These are phyloP conservation scores for Daboia siamensis DNA, from an alignment of 2,113 vertebrate genomes.

Conservation along the genomic window DNA sequence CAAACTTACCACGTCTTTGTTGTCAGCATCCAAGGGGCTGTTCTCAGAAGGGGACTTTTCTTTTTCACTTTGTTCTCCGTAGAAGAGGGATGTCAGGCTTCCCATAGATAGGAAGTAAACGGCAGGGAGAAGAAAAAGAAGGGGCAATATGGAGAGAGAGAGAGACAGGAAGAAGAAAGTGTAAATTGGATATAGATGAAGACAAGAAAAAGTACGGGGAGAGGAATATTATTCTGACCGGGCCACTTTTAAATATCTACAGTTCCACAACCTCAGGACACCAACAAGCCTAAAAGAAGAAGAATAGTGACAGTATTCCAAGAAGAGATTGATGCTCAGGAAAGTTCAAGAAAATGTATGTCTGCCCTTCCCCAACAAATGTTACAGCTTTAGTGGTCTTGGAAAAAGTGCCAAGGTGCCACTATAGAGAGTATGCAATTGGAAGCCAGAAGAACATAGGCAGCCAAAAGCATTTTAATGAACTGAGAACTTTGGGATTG, in stretches of 20 bases:
- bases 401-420: no score
- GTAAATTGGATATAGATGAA: neutral
- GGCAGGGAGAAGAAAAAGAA: neutral
- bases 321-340: neutral
- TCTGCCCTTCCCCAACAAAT: neutral
- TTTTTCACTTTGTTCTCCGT: slow-evolving; percentile 93
- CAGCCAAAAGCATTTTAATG: neutral
- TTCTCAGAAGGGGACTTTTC: slow-evolving; percentile 91
- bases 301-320: neutral
- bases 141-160: neutral
- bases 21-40: slow-evolving; percentile 84
- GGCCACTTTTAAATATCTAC: neutral
- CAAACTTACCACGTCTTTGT: slow-evolving; percentile 86
- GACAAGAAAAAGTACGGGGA: neutral
- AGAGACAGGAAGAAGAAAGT: neutral
- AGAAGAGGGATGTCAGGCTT: slow-evolving; percentile 93
- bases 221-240: neutral
- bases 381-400: neutral
- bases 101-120: fast-evolving
- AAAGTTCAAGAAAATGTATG: neutral
- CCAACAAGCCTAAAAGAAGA: neutral
- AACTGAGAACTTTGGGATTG: neutral
- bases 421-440: neutral
- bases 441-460: neutral
- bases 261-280: neutral